Conservation (phyloP, 2,797 vertebrate genomes). For the Dromococcyx pavoninus region DNA sequence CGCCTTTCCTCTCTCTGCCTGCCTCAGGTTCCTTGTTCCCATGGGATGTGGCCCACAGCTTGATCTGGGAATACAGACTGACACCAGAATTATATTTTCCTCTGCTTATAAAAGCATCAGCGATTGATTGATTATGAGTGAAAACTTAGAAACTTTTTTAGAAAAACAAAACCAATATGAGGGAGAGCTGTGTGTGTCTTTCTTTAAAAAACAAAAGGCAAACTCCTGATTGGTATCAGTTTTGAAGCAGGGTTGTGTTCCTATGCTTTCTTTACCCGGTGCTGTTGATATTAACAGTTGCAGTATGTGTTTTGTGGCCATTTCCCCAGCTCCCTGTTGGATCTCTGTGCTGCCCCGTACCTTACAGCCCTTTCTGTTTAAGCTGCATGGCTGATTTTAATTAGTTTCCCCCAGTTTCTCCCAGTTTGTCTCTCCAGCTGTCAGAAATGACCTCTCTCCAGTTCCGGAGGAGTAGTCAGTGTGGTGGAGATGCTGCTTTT, state of each 20-base stretch:
- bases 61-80: not conserved
- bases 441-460: not conserved
- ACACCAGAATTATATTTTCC: not conserved
- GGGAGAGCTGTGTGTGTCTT: not conserved
- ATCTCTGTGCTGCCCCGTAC: not conserved
- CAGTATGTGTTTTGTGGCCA: not conserved
- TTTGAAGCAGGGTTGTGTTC: not conserved
- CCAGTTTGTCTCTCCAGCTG: not conserved
- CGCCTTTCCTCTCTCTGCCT: not conserved
- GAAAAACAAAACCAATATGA: not conserved
- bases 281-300: not conserved
- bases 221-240: not conserved
- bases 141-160: not conserved
- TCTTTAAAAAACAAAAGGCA: not conserved
- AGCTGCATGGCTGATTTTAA: not conserved
- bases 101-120: not conserved
- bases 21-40: not conserved
- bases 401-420: not conserved
- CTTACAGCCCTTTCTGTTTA: not conserved
- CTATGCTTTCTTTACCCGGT: not conserved
- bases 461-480: not conserved
- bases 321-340: fast-evolving
- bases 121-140: not conserved
- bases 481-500: not conserved
- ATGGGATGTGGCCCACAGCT: not conserved